Base-by-base conservation (phyloP, 2,113 vertebrate genomes). In the Halcyon senegalensis region DNA sequence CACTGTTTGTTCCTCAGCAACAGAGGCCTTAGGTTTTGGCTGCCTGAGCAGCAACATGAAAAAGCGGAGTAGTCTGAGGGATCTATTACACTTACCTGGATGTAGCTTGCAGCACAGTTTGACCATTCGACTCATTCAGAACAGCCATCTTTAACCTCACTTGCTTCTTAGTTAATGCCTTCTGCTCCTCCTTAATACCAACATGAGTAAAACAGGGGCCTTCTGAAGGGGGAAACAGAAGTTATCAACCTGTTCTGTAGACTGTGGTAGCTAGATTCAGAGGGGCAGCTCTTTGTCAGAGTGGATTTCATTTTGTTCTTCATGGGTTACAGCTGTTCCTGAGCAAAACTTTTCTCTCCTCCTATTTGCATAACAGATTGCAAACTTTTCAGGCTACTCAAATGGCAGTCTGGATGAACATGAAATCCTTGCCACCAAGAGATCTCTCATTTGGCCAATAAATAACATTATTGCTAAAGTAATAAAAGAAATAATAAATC, bases 401-500 rank as follows among this genome's bases (percentile, higher is more conserved):
- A 64, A 68, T 44, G 53, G 35, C 35, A 80, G n/a, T 69, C 62
- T 89, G 39, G 15, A 58, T 78, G 59, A 75, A 87, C 50, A 30
- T 39, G 7, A 93, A 90, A 91, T 76, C 50, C 4, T 80, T 85
- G 31, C 46, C 50, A 93, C 89, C 31, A 69, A 91, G 74, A 87
- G 27, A 28, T 82, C 67, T 87, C 70, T 87, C 50, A 84, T 72
- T 83, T 90, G 70, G 37, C 70, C 85, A 44, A 88, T 37, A 80
- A 93, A 80, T 76, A 89, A 53, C 66, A 55, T 76, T 6, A 80
- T 19, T 80, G 41, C 62, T 80, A 5, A 94, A 93, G 27, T 87
- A 87, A 68, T 83, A 80, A 89, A 84, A 91, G 74, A 87, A 96
- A 76, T 62, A 73, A 93, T 83, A 80, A 73, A 76, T 95, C 87